These are phyloP conservation scores for Rhabdomys pumilio DNA, from an alignment of 2,797 vertebrate species.

Conservation along the genomic window DNA sequence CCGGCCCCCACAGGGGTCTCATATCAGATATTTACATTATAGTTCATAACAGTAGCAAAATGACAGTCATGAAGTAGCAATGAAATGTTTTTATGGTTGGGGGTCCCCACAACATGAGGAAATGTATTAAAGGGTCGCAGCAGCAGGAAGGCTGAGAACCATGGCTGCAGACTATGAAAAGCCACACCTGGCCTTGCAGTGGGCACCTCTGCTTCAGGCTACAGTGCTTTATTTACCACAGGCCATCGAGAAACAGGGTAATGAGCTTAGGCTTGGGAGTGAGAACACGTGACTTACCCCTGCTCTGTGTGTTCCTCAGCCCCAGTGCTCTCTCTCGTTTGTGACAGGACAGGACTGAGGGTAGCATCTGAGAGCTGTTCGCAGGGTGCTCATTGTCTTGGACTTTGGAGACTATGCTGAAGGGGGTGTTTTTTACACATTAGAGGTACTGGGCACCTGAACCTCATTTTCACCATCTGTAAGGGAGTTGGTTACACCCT, in stretches of 20 bases:
- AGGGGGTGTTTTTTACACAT: neutral
- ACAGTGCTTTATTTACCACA: rapidly evolving
- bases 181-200: neutral
- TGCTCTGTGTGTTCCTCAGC: no score
- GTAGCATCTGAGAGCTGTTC: neutral
- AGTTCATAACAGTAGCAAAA: neutral
- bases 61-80: neutral
- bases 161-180: neutral
- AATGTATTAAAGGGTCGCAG: neutral
- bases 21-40: neutral
- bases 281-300: neutral
- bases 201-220: neutral
- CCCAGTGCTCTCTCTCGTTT: neutral
- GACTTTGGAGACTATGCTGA: neutral
- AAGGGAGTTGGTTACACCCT: neutral
- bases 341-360: no score
- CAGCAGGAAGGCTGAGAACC: neutral
- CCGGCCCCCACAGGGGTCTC: neutral
- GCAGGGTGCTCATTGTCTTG: neutral
- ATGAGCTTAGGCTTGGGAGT: neutral
- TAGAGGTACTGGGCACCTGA: neutral
- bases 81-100: neutral
- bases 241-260: neutral
- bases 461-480: conserved; percentile 14
- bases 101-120: neutral